Conservation (phyloP, 2,888 invertebrate genomes). For the Ectobius pallidus region DNA sequence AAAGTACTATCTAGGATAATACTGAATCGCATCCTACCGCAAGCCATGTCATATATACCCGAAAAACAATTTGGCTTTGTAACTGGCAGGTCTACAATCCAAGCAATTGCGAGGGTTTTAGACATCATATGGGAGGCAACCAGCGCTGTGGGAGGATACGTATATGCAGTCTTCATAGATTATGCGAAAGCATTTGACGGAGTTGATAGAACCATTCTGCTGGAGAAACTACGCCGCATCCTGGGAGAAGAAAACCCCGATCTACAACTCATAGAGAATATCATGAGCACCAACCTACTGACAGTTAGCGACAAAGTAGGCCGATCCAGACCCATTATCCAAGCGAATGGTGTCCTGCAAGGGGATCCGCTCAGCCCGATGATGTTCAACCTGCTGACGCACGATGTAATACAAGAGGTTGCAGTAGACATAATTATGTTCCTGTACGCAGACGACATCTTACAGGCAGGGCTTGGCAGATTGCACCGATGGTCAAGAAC, state of each 20-base stretch:
- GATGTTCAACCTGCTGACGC: background rate
- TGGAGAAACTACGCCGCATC: background rate
- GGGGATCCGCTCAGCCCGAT: background rate
- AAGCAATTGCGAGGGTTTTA: background rate
- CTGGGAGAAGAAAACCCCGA: background rate
- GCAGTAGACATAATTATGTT: background rate
- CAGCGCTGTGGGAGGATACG: background rate
- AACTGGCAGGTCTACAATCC: background rate
- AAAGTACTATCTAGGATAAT: background rate
- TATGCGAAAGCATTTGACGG: too few species aligned
- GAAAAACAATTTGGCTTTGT: background rate
- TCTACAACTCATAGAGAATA: background rate
- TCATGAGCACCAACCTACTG: background rate
- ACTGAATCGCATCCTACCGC: background rate
- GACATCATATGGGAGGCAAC: background rate
- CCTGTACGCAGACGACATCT: background rate
- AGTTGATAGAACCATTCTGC: too few species aligned
- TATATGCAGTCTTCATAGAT: slow-evolving; percentile 1
- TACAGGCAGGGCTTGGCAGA: background rate
- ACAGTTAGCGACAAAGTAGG: background rate
- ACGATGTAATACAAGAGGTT: background rate
- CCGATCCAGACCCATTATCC: background rate
- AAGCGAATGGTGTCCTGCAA: background rate
- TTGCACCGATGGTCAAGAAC: background rate
- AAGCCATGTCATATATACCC: background rate